phyloP scores from a whole-genome alignment of 2,888 invertebrate species.

The Melinaea menophilus region DNA sequence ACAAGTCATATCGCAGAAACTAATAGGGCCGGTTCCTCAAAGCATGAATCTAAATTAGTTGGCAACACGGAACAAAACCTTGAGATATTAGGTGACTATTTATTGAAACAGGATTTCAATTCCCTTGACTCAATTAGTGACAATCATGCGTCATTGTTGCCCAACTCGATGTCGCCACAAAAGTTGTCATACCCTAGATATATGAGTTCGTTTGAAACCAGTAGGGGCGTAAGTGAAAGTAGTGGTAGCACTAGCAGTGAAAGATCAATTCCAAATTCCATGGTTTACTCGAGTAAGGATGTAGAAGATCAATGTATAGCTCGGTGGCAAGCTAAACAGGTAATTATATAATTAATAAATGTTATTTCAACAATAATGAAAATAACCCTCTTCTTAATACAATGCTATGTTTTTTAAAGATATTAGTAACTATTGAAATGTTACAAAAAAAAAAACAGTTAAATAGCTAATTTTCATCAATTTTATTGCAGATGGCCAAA shows the following conservation, averaged over 20 bases:
- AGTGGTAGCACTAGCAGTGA: constrained; percentile 22
- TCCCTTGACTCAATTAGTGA: constrained; percentile 54
- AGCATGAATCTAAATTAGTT: constrained; percentile 42
- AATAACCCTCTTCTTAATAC: too few species aligned
- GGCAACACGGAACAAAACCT: constrained; percentile 58
- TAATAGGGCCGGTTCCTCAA: constrained; percentile 39
- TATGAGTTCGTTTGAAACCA: constrained; percentile 48
- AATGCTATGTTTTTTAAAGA: too few species aligned
- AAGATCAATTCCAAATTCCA: constrained; percentile 41
- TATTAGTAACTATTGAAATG: too few species aligned
- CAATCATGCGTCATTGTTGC: constrained; percentile 45
- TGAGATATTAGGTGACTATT: constrained; percentile 60
- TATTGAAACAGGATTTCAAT: constrained; percentile 60
- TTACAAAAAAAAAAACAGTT: too few species aligned
- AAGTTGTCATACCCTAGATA: constrained; percentile 56
- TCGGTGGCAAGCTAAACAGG: constrained; percentile 82
- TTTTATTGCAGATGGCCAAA: constrained; percentile 73
- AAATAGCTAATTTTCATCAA: too few species aligned
- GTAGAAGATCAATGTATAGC: constrained; percentile 66
- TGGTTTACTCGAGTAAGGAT: constrained; percentile 45
- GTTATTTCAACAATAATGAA: background rate
- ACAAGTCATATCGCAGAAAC: constrained; percentile 34
- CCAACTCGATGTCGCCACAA: constrained; percentile 48
- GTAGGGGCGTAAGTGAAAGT: constrained; percentile 33
- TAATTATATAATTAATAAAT: constrained; percentile 35